phyloP scores from a whole-genome alignment of 2,797 vertebrate genomes.

The Chrysolophus pictus region DNA sequence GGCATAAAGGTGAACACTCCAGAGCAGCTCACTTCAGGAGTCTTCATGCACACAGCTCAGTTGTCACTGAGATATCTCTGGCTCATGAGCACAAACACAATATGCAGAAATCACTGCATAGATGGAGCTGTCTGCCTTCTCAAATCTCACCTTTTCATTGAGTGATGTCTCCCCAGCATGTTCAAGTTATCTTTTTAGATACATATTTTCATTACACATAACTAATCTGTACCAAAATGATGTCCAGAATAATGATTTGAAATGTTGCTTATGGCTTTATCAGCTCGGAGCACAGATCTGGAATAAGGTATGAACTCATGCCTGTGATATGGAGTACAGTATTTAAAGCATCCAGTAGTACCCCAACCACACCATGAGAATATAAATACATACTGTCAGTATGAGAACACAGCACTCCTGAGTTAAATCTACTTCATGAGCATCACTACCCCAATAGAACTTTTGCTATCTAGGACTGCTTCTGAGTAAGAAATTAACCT shows the following conservation, averaged over 20 bases:
- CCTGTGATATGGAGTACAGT: not conserved
- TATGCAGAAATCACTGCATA: not conserved
- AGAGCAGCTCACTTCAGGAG: not conserved
- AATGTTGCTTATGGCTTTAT: not conserved
- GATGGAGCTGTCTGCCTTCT: not conserved
- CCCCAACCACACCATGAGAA: not conserved
- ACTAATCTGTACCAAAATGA: not conserved
- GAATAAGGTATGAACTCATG: not conserved
- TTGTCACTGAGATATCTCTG: not conserved
- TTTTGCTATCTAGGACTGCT: not conserved
- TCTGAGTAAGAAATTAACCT: constrained; percentile 19
- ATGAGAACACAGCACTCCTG: not conserved
- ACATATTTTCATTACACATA: not conserved
- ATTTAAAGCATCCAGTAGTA: constrained; percentile 16
- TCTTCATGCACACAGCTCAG: not conserved
- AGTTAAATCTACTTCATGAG: not conserved
- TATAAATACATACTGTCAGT: constrained; percentile 10
- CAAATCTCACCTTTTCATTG: not conserved
- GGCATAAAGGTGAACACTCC: not conserved
- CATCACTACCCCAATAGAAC: not conserved
- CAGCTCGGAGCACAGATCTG: not conserved
- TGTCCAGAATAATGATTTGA: accelerated
- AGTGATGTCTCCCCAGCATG: not conserved
- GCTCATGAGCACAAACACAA: not conserved
- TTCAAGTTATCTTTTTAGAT: not conserved